Percentiles rank a stretch among this genome's conserved stretches.
Evolutionary conservation across 2,888 invertebrate species (phyloP).

Genomic region (Germaria angustata): DNA sequence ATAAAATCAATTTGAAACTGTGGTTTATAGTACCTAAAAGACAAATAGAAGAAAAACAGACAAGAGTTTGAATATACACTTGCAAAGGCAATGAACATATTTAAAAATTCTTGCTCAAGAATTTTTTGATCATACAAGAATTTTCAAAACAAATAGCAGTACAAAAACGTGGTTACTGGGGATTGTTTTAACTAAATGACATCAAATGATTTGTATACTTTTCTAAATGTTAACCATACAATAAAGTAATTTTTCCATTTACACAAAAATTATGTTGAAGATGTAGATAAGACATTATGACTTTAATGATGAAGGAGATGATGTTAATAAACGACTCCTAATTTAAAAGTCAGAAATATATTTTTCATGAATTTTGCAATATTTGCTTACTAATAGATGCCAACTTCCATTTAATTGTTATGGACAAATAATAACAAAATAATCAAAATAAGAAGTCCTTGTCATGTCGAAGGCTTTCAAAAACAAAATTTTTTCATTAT

Average conservation of each 20-base stretch:
- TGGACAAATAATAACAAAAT: no score
- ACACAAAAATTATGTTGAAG: background rate
- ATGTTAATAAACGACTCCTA: no score
- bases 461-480: no score
- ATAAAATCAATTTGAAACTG: constrained; percentile 53
- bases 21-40: constrained; percentile 38
- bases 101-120: background rate
- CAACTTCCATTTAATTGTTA: no score
- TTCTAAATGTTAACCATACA: background rate
- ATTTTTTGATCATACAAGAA: background rate
- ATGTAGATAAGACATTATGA: background rate
- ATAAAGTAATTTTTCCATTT: constrained; percentile 23
- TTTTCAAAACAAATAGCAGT: constrained; percentile 26
- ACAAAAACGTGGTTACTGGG: background rate
- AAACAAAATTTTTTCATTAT: no score
- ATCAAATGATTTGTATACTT: no score
- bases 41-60: background rate
- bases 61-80: background rate
- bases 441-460: no score
- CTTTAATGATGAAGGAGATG: background rate
- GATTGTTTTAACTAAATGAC: constrained; percentile 2
- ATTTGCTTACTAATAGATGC: no score
- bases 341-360: no score
- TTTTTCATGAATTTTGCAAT: no score
- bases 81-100: background rate